Conservation (phyloP, 2,888 invertebrate species). For the Lathronympha strigana region DNA sequence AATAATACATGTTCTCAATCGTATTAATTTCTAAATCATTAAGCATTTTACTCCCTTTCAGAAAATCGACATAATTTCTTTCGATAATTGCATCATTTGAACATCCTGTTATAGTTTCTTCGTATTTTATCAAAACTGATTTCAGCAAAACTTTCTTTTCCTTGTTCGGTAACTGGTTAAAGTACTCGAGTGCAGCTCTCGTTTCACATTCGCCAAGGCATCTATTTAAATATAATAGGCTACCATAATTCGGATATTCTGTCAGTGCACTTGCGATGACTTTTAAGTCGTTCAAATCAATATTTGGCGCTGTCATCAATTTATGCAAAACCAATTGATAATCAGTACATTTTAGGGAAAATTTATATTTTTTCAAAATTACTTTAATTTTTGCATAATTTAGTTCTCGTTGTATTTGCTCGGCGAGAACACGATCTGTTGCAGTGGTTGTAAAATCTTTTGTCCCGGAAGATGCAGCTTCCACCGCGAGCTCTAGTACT, state of each 20-base stretch:
- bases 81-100: slow-evolving; percentile 58
- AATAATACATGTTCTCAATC: slow-evolving; percentile 70
- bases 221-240: slow-evolving; percentile 68
- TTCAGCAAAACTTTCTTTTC: slow-evolving; percentile 66
- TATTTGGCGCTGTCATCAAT: slow-evolving; percentile 59
- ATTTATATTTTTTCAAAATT: slow-evolving; percentile 76
- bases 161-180: slow-evolving; percentile 57
- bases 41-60: slow-evolving; percentile 69
- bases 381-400: slow-evolving; percentile 77
- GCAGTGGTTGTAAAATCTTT: slow-evolving; percentile 73
- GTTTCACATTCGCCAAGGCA: slow-evolving; percentile 72
- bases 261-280: slow-evolving; percentile 65
- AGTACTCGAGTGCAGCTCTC: slow-evolving; percentile 68
- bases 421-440: slow-evolving; percentile 63
- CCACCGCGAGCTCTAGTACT: slow-evolving; percentile 65
- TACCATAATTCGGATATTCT: slow-evolving; percentile 62
- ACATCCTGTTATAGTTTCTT: slow-evolving; percentile 65
- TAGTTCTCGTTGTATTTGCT: slow-evolving; percentile 74
- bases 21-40: slow-evolving; percentile 59
- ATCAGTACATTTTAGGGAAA: slow-evolving; percentile 70
- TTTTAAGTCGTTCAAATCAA: slow-evolving; percentile 71
- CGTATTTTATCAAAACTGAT: slow-evolving; percentile 68
- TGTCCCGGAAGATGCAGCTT: slow-evolving; percentile 63
- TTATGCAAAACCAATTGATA: slow-evolving; percentile 72
- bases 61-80: slow-evolving; percentile 77